These are phyloP conservation scores for Amblyjoppa proteus DNA, from an alignment of 2,888 invertebrate genomes.

Conservation along the genomic window DNA sequence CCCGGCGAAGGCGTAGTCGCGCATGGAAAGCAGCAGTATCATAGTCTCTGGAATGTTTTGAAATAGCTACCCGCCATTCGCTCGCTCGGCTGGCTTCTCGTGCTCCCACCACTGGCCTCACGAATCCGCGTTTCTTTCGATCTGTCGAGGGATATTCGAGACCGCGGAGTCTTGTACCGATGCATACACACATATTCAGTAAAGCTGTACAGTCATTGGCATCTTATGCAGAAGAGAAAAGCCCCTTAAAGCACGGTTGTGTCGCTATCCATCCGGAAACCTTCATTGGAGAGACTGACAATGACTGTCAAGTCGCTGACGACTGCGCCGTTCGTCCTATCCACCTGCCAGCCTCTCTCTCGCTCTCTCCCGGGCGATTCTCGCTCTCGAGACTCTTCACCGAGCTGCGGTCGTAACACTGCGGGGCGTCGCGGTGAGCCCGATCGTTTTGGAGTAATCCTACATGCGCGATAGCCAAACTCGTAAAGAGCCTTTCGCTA, in stretches of 20 bases:
- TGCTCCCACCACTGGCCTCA: conserved; percentile 56
- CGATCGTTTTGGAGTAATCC: conserved; percentile 34
- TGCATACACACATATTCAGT: background rate
- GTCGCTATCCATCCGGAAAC: background rate
- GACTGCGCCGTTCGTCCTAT: conserved; percentile 2
- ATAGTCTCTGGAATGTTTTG: conserved; percentile 81
- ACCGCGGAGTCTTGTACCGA: background rate
- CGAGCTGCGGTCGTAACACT: conserved; percentile 11
- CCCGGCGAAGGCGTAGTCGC: conserved; percentile 63
- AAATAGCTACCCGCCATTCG: conserved; percentile 77
- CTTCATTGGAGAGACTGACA: conserved; percentile 12
- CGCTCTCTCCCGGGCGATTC: background rate
- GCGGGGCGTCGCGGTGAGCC: conserved; percentile 11
- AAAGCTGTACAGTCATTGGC: conserved; percentile 13
- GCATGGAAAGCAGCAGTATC: conserved; percentile 81
- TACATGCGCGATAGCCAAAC: background rate
- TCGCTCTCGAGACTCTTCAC: conserved; percentile 1
- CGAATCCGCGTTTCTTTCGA: conserved; percentile 46
- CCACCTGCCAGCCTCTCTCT: conserved; percentile 14
- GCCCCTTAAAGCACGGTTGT: background rate
- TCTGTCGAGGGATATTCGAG: conserved; percentile 50
- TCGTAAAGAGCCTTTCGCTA: conserved; percentile 11
- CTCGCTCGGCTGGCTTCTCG: conserved; percentile 33
- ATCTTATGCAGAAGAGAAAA: background rate
- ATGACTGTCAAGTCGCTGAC: conserved; percentile 7